A percentile compares a stretch with the other conserved stretches of the same genome.
Conservation (phyloP, 53 echinoderm and acorn worm species). For the Echinometra lucunter region DNA sequence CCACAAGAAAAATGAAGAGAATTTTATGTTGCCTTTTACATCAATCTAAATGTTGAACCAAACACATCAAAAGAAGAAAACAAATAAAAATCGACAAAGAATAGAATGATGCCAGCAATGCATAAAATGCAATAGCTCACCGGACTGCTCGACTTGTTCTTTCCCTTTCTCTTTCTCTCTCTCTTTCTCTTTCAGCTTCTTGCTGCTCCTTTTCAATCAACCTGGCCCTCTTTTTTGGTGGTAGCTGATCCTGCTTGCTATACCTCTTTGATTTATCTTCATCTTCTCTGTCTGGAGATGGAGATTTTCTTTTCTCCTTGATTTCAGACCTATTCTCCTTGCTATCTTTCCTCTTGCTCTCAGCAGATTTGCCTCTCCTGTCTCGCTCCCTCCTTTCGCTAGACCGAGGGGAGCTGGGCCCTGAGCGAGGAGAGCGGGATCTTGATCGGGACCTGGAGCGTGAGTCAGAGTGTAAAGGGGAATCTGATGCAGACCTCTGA, state of each 20-base stretch:
- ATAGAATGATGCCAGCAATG: not conserved
- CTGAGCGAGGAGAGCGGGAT: constrained; percentile 74
- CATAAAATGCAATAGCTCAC: not conserved
- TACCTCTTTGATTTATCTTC: constrained; percentile 63
- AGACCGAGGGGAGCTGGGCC: constrained; percentile 64
- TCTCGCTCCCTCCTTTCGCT: constrained; percentile 72
- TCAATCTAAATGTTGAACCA: not conserved
- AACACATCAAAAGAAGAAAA: no score
- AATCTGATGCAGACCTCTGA: constrained; percentile 53
- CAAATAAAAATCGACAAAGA: no score
- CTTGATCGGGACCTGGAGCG: constrained; percentile 79
- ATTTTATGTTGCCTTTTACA: no score
- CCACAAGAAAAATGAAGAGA: no score
- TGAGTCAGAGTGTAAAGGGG: constrained; percentile 76
- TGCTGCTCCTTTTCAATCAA: constrained; percentile 67
- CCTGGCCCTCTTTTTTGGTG: constrained; percentile 71
- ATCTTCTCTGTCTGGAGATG: constrained; percentile 57
- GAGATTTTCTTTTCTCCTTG: constrained; percentile 75
- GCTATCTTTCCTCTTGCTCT: constrained; percentile 40
- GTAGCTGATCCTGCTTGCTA: constrained; percentile 58
- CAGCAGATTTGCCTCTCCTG: constrained; percentile 54
- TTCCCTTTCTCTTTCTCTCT: not conserved
- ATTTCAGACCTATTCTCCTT: constrained; percentile 69
- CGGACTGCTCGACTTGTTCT: not conserved
- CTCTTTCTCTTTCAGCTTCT: constrained; percentile 55